phyloP scores from a whole-genome alignment of 2,113 vertebrate genomes.

The Varanus komodoensis region DNA sequence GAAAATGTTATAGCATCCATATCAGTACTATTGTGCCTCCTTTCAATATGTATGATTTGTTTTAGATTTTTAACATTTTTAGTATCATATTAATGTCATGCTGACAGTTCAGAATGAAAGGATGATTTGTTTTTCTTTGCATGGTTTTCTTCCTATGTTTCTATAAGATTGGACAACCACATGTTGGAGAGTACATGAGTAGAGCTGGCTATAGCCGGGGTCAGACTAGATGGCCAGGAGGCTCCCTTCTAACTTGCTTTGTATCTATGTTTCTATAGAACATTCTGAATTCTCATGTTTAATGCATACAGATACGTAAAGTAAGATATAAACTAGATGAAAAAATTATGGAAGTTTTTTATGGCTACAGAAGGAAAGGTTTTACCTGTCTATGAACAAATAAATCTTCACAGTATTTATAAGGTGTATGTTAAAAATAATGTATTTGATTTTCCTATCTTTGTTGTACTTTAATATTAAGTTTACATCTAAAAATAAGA shows the following conservation, averaged over 20 bases:
- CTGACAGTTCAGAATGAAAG: not conserved
- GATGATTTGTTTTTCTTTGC: not conserved
- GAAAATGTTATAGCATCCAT: not conserved
- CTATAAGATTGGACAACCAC: too few species aligned
- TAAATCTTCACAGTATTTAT: not conserved
- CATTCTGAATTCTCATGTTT: not conserved
- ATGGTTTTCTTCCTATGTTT: not conserved
- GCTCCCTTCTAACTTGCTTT: too few species aligned
- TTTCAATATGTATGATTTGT: too few species aligned
- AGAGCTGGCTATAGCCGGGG: too few species aligned
- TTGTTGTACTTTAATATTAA: not conserved
- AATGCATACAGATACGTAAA: not conserved
- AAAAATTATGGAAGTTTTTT: conserved; percentile 5
- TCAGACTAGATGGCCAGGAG: too few species aligned
- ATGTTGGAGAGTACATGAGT: too few species aligned
- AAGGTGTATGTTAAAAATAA: not conserved
- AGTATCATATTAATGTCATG: not conserved
- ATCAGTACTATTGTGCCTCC: not conserved
- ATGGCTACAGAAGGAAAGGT: not conserved
- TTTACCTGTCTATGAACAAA: not conserved
- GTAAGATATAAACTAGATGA: not conserved
- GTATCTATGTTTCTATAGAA: too few species aligned
- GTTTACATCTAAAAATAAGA: not conserved
- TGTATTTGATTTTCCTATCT: not conserved
- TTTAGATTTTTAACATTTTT: too few species aligned